A percentile compares a stretch with the other conserved stretches of the same genome.
Evolutionary conservation across 2,113 vertebrate species (phyloP).

Genomic region (zebrafish (Danio rerio)): GRCz12tu NC_133180.1:77530501-77531000

Average conservation of each 20-base stretch:
- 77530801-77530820: constrained; percentile 1
- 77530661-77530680: constrained; percentile 47
- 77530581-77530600: constrained; percentile 36
- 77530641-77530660: constrained; percentile 49
- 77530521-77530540: constrained; percentile 53
- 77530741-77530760: constrained; percentile 35
- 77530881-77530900: too few relatives aligned
- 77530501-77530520: constrained; percentile 47
- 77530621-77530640: constrained; percentile 55
- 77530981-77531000: too few relatives aligned
- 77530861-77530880: background rate
- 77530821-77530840: background rate
- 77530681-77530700: constrained; percentile 48
- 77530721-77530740: constrained; percentile 41
- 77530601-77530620: constrained; percentile 35
- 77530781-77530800: constrained; percentile 34
- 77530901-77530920: too few relatives aligned
- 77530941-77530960: too few relatives aligned
- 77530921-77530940: background rate
- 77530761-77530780: constrained; percentile 21
- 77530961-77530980: too few relatives aligned
- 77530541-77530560: constrained; percentile 43
- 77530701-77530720: constrained; percentile 42
- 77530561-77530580: constrained; percentile 39
- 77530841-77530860: constrained; percentile 5